Evolutionary conservation across 2,113 vertebrate species (phyloP).

Genomic region (Agapornis roseicollis): DNA sequence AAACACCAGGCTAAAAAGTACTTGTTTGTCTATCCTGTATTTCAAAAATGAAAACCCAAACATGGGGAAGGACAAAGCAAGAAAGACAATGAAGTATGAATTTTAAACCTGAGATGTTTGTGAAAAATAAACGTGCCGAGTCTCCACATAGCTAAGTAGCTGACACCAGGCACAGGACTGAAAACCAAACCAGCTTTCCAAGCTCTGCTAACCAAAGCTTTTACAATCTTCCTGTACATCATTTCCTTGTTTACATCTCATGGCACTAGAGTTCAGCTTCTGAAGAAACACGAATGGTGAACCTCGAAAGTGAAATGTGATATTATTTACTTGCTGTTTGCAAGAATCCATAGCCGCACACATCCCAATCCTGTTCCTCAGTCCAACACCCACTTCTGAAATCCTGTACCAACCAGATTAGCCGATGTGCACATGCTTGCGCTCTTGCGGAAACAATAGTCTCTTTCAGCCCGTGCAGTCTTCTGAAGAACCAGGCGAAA

Average conservation of each 20-base stretch:
- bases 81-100: background rate
- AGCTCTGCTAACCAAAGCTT: background rate
- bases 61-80: background rate
- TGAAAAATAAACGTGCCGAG: background rate
- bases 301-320: conserved; percentile 14
- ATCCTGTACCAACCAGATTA: conserved; percentile 67
- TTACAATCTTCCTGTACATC: background rate
- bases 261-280: background rate
- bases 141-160: background rate
- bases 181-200: background rate
- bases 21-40: background rate
- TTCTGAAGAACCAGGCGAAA: conserved; percentile 71
- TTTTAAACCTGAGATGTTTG: background rate
- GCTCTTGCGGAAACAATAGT: conserved; percentile 73
- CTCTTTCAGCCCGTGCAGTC: conserved; percentile 73
- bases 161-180: background rate
- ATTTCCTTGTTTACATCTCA: conserved; percentile 15
- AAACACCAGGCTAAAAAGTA: background rate
- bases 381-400: conserved; percentile 68
- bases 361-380: conserved; percentile 17
- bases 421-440: conserved; percentile 47
- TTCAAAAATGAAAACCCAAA: background rate
- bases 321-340: background rate
- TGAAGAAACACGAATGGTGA: background rate
- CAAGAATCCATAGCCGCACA: background rate